Evolutionary conservation across 2,113 vertebrate species (phyloP).

Genomic region (Rutilus rutilus): DNA sequence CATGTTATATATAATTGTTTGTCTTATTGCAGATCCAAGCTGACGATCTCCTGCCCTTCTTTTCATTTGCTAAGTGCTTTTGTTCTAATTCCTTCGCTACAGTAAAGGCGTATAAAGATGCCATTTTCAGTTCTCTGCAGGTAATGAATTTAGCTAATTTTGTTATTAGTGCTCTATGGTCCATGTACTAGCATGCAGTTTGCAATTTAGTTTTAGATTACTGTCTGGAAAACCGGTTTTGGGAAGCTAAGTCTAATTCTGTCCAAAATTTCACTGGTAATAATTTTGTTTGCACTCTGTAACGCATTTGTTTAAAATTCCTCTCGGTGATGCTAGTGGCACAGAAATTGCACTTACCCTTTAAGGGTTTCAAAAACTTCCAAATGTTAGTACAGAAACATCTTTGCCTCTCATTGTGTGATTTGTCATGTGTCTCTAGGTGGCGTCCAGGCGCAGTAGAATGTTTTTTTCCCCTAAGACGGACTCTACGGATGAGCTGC

Average conservation of each 20-base stretch:
- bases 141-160: constrained; percentile 66
- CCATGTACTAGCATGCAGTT: not conserved
- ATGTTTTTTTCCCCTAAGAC: constrained; percentile 74
- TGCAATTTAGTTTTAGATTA: not conserved
- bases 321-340: not conserved
- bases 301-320: not conserved
- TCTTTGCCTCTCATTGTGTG: not conserved
- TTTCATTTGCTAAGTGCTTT: constrained; percentile 82
- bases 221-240: not conserved
- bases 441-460: constrained; percentile 78
- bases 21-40: constrained; percentile 74
- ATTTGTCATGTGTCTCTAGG: constrained; percentile 68
- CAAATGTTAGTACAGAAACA: not conserved
- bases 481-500: constrained; percentile 70
- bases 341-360: not conserved
- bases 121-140: constrained; percentile 84
- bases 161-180: not conserved
- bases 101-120: constrained; percentile 82
- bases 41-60: constrained; percentile 76
- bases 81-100: constrained; percentile 79
- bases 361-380: not conserved
- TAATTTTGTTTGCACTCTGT: not conserved
- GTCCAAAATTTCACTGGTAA: not conserved
- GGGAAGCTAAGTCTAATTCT: not conserved
- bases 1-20: not conserved